Base-by-base conservation (phyloP, 2,888 invertebrate species). In the Lagria hirta region DNA sequence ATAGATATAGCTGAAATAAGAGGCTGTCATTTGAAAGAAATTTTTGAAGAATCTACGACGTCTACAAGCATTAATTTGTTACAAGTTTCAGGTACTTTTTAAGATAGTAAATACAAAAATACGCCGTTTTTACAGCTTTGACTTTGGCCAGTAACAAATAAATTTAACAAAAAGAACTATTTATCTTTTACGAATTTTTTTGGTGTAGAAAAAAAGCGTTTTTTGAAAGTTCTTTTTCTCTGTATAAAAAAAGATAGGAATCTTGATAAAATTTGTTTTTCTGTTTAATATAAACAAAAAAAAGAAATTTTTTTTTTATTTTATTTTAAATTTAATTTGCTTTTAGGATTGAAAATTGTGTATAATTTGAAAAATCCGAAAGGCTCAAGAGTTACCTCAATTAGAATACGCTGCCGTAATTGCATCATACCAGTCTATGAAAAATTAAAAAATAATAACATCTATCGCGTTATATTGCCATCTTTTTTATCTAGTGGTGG, bases 401-500 rank as follows among this genome's bases (percentile, higher is more conserved):
- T 79, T 0, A 56, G 68, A 1, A 73, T 81, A 1, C 75, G 80
- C 7, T 88, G 88, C 62, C 70, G 76, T 6, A 69, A 75, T 10
- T 90, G 89, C 66, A 66, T 68, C 6, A 70, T 82, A 22, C 88
- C 88, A 4, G 63, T 61, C 4, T 88, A 81, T 69, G 69, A 75
- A 50, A 75, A 80, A 0, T 69, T 89, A n/a, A 73, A 80, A 20
- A 54, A 62, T 0, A 66, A 75, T 20, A 69, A 75, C 52, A 73
- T 71, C 11, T 90, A 90, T 70, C 73, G 79, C 5, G 69, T 90
- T 1, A 71, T 81, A 8, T 62, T 82, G 1, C 75, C 79, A 26
- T 74, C 75, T 53, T 88, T 82, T 61, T 66, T 87, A 36, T 76
- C 77, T 1, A 73, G 73, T 20, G 88, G 88, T n/a, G 88, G 88